Base-by-base conservation (phyloP, 1,140 invertebrate genomes). In the Pogonomyrmex californicus region DNA sequence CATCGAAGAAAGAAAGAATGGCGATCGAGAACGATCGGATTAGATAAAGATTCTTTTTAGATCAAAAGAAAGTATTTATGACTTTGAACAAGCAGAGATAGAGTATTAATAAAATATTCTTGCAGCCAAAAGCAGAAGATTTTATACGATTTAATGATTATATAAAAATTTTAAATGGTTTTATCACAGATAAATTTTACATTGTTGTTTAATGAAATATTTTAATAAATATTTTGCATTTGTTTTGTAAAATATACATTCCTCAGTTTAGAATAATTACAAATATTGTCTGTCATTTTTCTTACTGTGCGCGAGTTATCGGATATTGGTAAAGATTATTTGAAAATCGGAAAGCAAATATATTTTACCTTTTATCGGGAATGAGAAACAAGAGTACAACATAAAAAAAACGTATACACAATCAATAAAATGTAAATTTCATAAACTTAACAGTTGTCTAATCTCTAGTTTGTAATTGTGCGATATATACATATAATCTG, bases 51-150 rank as follows among this genome's bases (percentile, higher is more conserved):
- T 17, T 58, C 30, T 58, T 14, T 23, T 56, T 65, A 58, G 23
- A 70, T 81, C 49, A 81, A 58, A 71, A 9, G 6, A 4, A 71
- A 68, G 68, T 68, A 66, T 54, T 58, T 6, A 70, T 51, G 51
- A 1, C 17, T 81, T 4, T 17, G 23, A 82, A 71, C 23, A 2
- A 81, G 17, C 44, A 30, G 9, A 58, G 65, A 82, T 71, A 66
- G 33, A 10, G 5, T 14, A 1, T 70, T 81, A 36, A 44, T 68
- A 68, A 54, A 4, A 4, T 23, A 38, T 30, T 54, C 41, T 6
- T 30, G 23, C 12, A 78, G 0, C 36, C 12, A 23, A 1, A 71
- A 30, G 3, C 12, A 12, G 56, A 56, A 44, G 4, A 58, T 58
- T 56, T 60, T 12, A 17, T n/a, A 17, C 23, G 14, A 81, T 58